phyloP scores from a whole-genome alignment of 2,888 invertebrate species.

The Dinocampus coccinellae region DNA sequence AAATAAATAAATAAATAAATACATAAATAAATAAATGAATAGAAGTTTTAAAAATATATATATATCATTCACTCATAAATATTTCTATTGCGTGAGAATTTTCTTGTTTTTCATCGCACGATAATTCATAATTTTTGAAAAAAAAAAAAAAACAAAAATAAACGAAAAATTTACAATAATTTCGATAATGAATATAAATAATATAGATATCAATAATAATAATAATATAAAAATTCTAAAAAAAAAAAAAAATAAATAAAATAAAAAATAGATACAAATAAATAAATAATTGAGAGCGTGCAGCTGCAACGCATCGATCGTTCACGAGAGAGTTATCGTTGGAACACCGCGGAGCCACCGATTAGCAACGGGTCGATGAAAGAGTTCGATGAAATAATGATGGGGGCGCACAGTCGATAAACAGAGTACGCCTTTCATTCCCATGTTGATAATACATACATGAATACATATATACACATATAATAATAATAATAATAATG shows the following conservation, averaged over 20 bases:
- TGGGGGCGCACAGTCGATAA: constrained; percentile 58
- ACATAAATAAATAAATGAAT: background rate
- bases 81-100: too few species aligned
- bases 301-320: constrained; percentile 33
- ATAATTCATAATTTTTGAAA: too few species aligned
- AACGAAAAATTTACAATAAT: background rate
- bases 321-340: constrained; percentile 37
- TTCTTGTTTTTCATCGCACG: background rate
- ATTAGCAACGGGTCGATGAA: constrained; percentile 58
- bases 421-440: constrained; percentile 56
- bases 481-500: constrained; percentile 13
- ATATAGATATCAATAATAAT: too few species aligned
- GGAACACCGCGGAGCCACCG: constrained; percentile 39
- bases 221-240: background rate
- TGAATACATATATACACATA: constrained; percentile 13
- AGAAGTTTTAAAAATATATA: too few species aligned
- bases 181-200: too few species aligned
- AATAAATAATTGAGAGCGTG: constrained; percentile 22
- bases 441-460: constrained; percentile 45
- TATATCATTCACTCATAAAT: too few species aligned
- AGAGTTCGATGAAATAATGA: constrained; percentile 67
- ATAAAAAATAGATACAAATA: background rate
- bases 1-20: background rate
- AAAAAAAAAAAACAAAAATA: too few species aligned
- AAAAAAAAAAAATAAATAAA: background rate